Percentiles rank a stretch among this genome's conserved stretches.
phyloP scores from a whole-genome alignment of 2,797 vertebrate species.

The Parotocinclus haroldoi region DNA sequence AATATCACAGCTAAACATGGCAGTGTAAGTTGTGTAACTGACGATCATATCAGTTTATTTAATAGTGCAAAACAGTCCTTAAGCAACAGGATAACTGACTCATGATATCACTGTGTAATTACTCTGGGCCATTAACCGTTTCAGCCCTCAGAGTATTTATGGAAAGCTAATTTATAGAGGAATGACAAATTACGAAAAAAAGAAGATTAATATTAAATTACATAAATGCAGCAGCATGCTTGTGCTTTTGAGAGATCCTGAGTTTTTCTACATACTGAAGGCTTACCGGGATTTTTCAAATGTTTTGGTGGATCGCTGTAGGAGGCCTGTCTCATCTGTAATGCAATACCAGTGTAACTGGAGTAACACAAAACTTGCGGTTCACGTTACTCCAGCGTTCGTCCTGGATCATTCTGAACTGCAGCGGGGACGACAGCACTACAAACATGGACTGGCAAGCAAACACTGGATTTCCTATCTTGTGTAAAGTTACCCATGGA shows the following conservation, averaged over 20 bases:
- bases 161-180: conserved; percentile 9
- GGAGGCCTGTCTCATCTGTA: conserved; percentile 24
- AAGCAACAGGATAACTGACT: not conserved
- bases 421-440: conserved; percentile 38
- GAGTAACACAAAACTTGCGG: conserved; percentile 44
- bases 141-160: not conserved
- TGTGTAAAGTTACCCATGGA: no score
- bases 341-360: conserved; percentile 21
- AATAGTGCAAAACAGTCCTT: not conserved
- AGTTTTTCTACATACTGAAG: not conserved
- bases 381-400: conserved; percentile 45
- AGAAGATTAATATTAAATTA: no score
- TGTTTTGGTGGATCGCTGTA: conserved; percentile 6
- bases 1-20: no score
- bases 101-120: not conserved
- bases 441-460: not conserved
- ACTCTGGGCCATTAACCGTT: conserved; percentile 22
- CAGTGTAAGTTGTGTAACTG: not conserved
- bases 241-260: not conserved
- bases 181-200: not conserved
- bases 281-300: no score
- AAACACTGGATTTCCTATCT: no score
- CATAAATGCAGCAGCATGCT: not conserved
- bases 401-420: conserved; percentile 49
- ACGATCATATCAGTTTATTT: not conserved